phyloP scores from a whole-genome alignment of 2,113 vertebrate species.

The Alectura lathami region DNA sequence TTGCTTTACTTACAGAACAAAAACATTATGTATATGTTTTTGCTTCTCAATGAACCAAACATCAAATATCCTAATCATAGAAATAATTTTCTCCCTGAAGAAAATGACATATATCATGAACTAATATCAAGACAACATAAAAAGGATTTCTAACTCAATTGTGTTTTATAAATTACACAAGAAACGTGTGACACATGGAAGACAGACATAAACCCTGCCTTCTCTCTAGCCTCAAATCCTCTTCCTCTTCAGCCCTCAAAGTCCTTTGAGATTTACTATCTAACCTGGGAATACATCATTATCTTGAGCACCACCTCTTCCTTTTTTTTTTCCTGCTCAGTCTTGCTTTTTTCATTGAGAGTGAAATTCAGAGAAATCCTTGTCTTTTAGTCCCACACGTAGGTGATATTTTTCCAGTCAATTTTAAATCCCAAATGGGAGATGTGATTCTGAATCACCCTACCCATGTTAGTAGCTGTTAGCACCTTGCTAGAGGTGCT shows the following conservation, averaged over 20 bases:
- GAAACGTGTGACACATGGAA: fast-evolving
- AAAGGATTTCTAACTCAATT: neutral
- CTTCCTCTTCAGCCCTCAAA: neutral
- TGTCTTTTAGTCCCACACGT: neutral
- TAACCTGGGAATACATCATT: neutral
- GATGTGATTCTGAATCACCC: neutral
- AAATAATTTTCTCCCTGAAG: neutral
- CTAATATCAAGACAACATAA: neutral
- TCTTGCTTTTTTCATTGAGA: neutral
- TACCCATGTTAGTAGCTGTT: neutral
- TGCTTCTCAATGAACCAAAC: neutral
- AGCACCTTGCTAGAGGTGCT: neutral
- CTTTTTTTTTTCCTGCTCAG: neutral
- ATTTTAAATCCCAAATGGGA: neutral
- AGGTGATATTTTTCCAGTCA: neutral
- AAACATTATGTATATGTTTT: neutral
- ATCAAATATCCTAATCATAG: neutral
- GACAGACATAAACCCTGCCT: neutral
- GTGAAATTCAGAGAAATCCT: neutral
- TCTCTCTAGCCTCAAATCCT: neutral
- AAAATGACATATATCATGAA: neutral
- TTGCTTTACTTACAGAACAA: neutral
- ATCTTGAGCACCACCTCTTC: neutral
- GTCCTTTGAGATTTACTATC: neutral
- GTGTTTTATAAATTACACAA: neutral